Percentiles rank a stretch among this genome's conserved stretches.
phyloP scores from a whole-genome alignment of 2,113 vertebrate species.

The Daboia siamensis region DNA sequence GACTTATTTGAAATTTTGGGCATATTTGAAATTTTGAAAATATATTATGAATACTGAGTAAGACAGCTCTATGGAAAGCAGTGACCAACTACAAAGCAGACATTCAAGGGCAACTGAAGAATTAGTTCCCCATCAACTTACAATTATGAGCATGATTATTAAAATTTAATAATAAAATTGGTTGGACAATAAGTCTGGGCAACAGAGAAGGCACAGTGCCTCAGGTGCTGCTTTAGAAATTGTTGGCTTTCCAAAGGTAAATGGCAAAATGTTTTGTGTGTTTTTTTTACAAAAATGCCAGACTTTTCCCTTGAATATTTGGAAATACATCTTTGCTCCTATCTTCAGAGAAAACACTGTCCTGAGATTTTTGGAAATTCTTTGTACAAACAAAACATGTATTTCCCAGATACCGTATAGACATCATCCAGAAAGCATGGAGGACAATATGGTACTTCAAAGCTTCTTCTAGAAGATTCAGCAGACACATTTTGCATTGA shows the following conservation, averaged over 20 bases:
- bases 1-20: neutral
- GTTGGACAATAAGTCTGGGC: neutral
- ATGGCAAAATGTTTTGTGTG: neutral
- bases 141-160: neutral
- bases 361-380: neutral
- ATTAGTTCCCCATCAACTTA: neutral
- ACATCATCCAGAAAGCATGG: neutral
- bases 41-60: neutral
- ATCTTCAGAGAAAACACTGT: neutral
- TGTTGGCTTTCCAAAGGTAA: neutral
- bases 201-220: neutral
- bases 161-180: neutral
- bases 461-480: neutral
- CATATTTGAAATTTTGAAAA: neutral
- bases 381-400: neutral
- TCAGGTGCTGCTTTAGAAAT: neutral
- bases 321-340: neutral
- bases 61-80: neutral
- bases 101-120: neutral
- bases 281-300: neutral
- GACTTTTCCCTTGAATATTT: neutral
- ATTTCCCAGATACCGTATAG: neutral
- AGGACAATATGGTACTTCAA: neutral
- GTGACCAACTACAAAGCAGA: neutral
- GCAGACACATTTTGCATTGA: neutral